Evolutionary conservation across 2,113 vertebrate species (phyloP).

Genomic region (Perca fluviatilis): DNA sequence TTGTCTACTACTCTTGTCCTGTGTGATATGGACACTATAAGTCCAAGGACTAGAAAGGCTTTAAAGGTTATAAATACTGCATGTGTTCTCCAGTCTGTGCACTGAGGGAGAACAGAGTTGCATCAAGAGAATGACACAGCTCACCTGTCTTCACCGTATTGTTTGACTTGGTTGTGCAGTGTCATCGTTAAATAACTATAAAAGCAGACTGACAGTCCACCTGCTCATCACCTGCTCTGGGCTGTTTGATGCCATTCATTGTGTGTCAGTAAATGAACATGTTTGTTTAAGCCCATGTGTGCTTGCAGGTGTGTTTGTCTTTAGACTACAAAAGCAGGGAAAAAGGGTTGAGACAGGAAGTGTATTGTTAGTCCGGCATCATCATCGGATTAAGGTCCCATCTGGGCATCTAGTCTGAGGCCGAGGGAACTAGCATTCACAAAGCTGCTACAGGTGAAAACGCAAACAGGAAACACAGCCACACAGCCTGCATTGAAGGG

Average conservation of each 20-base stretch:
- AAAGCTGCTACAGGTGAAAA: constrained; percentile 1
- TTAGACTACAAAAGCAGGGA: background rate
- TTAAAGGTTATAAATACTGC: constrained; percentile 37
- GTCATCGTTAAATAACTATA: constrained; percentile 26
- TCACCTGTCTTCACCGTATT: constrained; percentile 12
- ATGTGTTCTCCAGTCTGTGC: background rate
- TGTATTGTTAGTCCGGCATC: constrained; percentile 17
- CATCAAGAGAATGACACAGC: background rate
- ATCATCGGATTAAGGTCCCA: constrained; percentile 7
- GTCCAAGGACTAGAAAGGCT: constrained; percentile 26
- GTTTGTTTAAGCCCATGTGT: constrained; percentile 35
- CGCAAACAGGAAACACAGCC: background rate
- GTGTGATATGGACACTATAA: constrained; percentile 23
- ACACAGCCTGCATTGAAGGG: background rate
- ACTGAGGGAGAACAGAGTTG: background rate
- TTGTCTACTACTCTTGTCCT: background rate
- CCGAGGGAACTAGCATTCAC: background rate
- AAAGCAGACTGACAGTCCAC: constrained; percentile 29
- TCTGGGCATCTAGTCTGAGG: background rate
- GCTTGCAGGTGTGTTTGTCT: constrained; percentile 54
- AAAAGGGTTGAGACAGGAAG: constrained; percentile 38
- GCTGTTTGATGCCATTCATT: constrained; percentile 32
- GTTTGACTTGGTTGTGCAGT: constrained; percentile 32
- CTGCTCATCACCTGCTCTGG: constrained; percentile 53
- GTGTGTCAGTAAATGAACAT: constrained; percentile 25